Base-by-base conservation (phyloP, 2,113 vertebrate genomes). In the Rhinopithecus roxellana region DNA sequence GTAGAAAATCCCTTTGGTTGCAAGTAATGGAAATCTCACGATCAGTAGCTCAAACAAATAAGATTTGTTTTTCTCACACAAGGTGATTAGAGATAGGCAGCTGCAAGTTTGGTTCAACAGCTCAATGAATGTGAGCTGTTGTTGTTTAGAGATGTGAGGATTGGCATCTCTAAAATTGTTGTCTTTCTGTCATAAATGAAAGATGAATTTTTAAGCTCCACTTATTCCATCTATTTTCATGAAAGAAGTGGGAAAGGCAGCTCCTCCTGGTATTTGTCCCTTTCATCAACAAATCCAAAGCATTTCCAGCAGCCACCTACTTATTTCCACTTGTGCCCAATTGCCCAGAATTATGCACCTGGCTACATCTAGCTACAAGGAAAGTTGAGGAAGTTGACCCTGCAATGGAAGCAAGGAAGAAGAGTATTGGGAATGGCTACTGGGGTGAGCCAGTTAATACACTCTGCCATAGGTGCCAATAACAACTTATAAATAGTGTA, bases 231-330 rank as follows among this genome's bases (percentile, higher is more conserved):
- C 64, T 61, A 74, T 59, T 91, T 92, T 81, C 50, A 85, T 57
- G 55, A 43, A 78, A 85, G 67, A 94, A 83, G 35, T 45, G 9
- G 43, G 25, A 43, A 88, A 74, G 13, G 9, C 1, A 92, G 12
- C 64, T 89, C 12, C 32, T 91, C 55, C 20, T 57, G 12, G 12
- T 55, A 32, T 72, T 84, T 80, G 16, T 90, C 9, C 30, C 43
- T 91, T 94, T 93, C 75, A 78, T 90, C 30, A 89, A 95, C 70
- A 92, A 94, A 95, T 77, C 30, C 30, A 88, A 97, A 67, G 40
- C 61, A 72, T 88, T 93, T 77, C 64, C 38, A 85, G 52, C 3
- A 90, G 32, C 27, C 22, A 77, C 18, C 7, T 79, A 55, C 32
- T 40, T 92, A 45, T 48, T 83, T 96, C 45, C 70, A 88, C 12